These are phyloP conservation scores for Thalassoma bifasciatum DNA, from an alignment of 2,113 vertebrate species.

Conservation along the genomic window DNA sequence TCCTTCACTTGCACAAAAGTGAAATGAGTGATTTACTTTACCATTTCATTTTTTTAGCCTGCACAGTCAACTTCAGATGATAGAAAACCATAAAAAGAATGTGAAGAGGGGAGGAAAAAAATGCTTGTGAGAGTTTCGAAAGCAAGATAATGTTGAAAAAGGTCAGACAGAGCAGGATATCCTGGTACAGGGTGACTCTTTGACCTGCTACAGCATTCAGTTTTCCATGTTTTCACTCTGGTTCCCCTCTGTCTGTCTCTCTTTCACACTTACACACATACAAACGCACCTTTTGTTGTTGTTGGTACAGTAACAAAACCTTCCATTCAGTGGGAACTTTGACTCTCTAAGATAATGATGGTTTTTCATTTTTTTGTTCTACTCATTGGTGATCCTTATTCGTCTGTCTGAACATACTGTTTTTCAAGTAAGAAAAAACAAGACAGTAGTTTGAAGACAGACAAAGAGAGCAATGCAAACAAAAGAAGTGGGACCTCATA, in stretches of 20 bases:
- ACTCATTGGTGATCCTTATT: too few species aligned
- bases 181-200: slow-evolving; percentile 41
- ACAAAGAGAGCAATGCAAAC: neutral
- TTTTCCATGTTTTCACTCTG: slow-evolving; percentile 11
- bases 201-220: slow-evolving; percentile 15
- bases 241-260: neutral
- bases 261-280: neutral
- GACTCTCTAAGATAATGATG: neutral
- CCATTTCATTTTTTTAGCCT: too few species aligned
- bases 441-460: neutral
- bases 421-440: neutral
- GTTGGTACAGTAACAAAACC: neutral
- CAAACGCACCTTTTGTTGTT: neutral
- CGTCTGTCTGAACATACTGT: too few species aligned
- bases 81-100: neutral
- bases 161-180: slow-evolving; percentile 38
- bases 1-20: too few species aligned
- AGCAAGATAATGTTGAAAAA: neutral
- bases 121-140: slow-evolving; percentile 3
- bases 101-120: neutral
- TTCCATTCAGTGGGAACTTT: neutral
- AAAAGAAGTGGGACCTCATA: neutral
- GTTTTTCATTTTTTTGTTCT: slow-evolving; percentile 1
- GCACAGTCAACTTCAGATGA: too few species aligned
- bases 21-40: too few species aligned